A percentile compares a stretch with the other conserved stretches of the same genome.
Conservation (phyloP, 2,888 invertebrate genomes). For the Acheta domesticus region DNA sequence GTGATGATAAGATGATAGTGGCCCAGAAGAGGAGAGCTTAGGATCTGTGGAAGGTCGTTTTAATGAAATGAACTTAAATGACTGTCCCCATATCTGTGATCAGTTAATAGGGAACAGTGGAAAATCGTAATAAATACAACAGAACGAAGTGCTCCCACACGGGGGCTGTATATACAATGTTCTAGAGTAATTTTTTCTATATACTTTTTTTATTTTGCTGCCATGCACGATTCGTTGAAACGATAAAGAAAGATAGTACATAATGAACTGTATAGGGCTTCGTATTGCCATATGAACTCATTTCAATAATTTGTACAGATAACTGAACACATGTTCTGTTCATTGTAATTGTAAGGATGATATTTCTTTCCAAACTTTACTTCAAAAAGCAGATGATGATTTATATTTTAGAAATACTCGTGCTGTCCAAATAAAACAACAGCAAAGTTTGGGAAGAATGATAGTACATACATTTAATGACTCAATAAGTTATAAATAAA, state of each 20-base stretch:
- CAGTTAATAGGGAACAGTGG: slow-evolving; percentile 24
- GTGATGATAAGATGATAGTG: background rate
- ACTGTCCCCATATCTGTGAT: slow-evolving; percentile 28
- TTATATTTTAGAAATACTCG: slow-evolving; percentile 4
- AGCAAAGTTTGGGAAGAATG: slow-evolving; percentile 9
- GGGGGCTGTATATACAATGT: slow-evolving; percentile 28
- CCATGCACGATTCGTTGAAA: slow-evolving; percentile 32
- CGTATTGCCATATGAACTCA: slow-evolving; percentile 32
- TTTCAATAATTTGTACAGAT: slow-evolving; percentile 27
- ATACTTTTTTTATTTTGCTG: slow-evolving; percentile 28
- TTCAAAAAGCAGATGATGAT: background rate
- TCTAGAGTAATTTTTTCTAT: slow-evolving; percentile 26
- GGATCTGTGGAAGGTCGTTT: background rate
- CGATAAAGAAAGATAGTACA: slow-evolving; percentile 22
- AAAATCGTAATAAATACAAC: slow-evolving; percentile 20
- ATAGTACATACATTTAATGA: background rate
- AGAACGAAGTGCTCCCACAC: background rate
- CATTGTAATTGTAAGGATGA: background rate
- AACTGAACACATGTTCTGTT: slow-evolving; percentile 22
- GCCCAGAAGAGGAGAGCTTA: slow-evolving; percentile 12
- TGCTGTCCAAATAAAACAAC: background rate
- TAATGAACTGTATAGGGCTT: slow-evolving; percentile 32
- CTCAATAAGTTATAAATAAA: background rate
- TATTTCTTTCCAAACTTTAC: slow-evolving; percentile 22
- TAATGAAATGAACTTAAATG: slow-evolving; percentile 3